Percentiles rank a stretch among this genome's conserved stretches.
Evolutionary conservation across 2,113 vertebrate species (phyloP).

Genomic region (Falco punctatus): DNA sequence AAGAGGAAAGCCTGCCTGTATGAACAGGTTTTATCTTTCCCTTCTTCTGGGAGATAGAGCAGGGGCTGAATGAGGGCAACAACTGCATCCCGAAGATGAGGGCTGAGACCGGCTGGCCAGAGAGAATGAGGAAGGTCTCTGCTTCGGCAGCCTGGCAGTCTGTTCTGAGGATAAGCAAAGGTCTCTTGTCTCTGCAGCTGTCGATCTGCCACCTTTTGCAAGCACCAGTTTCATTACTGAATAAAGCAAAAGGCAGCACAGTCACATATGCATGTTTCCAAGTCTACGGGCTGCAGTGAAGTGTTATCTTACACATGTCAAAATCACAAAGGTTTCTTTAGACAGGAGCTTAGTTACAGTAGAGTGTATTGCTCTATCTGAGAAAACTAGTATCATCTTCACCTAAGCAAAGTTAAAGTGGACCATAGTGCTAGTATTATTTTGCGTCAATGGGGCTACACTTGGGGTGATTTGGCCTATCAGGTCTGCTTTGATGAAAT

Average conservation of each 20-base stretch:
- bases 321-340: conserved; percentile 2
- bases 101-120: background rate
- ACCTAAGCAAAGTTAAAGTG: background rate
- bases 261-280: background rate
- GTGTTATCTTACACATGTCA: background rate
- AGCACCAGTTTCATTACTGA: background rate
- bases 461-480: background rate
- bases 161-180: background rate
- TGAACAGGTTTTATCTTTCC: background rate
- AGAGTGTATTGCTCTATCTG: background rate
- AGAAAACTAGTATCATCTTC: conserved; percentile 6
- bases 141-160: background rate
- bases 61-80: background rate
- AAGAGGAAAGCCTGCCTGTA: background rate
- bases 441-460: background rate
- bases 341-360: background rate
- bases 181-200: background rate
- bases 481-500: background rate
- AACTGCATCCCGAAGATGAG: rapidly evolving
- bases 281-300: background rate
- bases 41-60: background rate
- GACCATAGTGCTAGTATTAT: background rate
- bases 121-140: background rate
- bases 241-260: background rate
- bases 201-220: background rate